Evolutionary conservation across 1,140 invertebrate genomes (phyloP).

Genomic region (Drosophila insularis): DNA sequence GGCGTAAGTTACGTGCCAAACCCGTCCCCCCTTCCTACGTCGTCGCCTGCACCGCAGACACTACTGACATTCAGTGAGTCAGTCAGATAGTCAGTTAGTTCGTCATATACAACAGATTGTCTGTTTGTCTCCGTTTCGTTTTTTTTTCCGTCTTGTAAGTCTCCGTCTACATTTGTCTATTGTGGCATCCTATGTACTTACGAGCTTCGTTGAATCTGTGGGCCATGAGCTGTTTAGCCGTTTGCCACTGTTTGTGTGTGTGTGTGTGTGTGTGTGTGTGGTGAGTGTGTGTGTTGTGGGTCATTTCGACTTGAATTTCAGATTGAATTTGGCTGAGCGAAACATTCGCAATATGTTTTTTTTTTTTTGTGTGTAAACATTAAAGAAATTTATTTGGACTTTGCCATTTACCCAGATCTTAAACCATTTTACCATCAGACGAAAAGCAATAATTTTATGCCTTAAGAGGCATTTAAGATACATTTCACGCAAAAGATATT

Average conservation of each 20-base stretch:
- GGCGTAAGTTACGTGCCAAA: slow-evolving; percentile 52
- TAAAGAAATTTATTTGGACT: neutral
- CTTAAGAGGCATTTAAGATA: no score
- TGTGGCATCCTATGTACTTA: slow-evolving; percentile 53
- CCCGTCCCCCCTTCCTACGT: slow-evolving; percentile 6
- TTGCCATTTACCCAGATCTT: neutral
- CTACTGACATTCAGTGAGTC: slow-evolving; percentile 4
- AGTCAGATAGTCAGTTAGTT: slow-evolving; percentile 38
- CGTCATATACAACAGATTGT: slow-evolving; percentile 51
- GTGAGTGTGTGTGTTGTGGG: slow-evolving; percentile 54
- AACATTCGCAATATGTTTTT: slow-evolving; percentile 4
- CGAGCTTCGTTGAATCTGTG: slow-evolving; percentile 32
- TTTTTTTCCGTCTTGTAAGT: neutral
- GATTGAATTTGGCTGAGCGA: slow-evolving; percentile 27
- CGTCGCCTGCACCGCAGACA: slow-evolving; percentile 10
- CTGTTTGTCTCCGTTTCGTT: slow-evolving; percentile 31
- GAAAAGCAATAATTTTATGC: no score
- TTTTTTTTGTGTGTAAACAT: neutral
- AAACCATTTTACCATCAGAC: neutral
- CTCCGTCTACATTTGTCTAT: slow-evolving; percentile 20
- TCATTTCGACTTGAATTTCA: slow-evolving; percentile 59
- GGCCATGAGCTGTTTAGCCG: slow-evolving; percentile 42
- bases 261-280: slow-evolving; percentile 17
- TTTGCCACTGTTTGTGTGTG: slow-evolving; percentile 15
- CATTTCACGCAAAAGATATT: no score